phyloP scores from a whole-genome alignment of 2,888 invertebrate species.

The Phortica magna region DNA sequence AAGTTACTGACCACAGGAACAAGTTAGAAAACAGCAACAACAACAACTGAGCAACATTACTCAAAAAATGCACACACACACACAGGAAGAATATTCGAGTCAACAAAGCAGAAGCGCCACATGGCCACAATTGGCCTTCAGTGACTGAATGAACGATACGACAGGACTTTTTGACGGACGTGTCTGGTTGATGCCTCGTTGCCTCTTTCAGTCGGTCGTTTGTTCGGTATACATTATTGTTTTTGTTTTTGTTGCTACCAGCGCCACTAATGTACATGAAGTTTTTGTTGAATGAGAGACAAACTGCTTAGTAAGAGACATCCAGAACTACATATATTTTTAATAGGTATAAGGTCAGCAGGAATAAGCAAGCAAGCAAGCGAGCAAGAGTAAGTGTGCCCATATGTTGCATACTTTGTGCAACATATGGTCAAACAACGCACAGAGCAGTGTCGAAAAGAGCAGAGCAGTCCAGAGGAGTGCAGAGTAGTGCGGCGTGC shows the following conservation, averaged over 20 bases:
- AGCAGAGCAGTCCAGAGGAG: background rate
- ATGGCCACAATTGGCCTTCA: slow-evolving; percentile 4
- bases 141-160: background rate
- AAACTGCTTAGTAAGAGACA: background rate
- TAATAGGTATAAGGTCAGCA: background rate
- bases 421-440: slow-evolving; percentile 68
- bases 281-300: slow-evolving; percentile 20
- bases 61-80: background rate
- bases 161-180: slow-evolving; percentile 12
- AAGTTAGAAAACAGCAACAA: slow-evolving; percentile 16
- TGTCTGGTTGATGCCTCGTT: slow-evolving; percentile 6
- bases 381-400: slow-evolving; percentile 44
- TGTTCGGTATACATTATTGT: background rate
- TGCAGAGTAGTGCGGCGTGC: slow-evolving; percentile 41
- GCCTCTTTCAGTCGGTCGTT: background rate
- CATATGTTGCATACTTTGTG: slow-evolving; percentile 59
- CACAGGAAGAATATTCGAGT: slow-evolving; percentile 1
- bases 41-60: background rate
- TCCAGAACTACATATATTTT: too few relatives aligned
- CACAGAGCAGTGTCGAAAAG: background rate
- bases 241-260: slow-evolving; percentile 5
- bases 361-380: too few relatives aligned
- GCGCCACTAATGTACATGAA: background rate
- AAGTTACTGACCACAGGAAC: slow-evolving; percentile 22
- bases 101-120: slow-evolving; percentile 13